Conservation (phyloP, 1,140 invertebrate genomes). For the Halesus radiatus region DNA sequence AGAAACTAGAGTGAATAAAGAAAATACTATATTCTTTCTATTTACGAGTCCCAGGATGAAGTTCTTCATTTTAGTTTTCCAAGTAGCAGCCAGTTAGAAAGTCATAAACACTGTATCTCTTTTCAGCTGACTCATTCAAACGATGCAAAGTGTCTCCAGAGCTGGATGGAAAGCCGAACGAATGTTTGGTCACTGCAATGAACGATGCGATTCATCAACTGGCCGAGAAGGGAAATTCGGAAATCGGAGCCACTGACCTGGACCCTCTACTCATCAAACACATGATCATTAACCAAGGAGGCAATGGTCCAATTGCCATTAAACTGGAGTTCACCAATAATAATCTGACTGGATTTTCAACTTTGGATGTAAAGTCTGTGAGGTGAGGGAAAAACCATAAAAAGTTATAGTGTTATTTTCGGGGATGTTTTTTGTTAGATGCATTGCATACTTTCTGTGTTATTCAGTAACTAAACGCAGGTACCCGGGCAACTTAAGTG, state of each 20-base stretch:
- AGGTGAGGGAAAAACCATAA: constrained; percentile 31
- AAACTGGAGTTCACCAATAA: constrained; percentile 49
- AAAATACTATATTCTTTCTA: too few species aligned
- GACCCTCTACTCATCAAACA: constrained; percentile 50
- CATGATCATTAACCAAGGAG: constrained; percentile 49
- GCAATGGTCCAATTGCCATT: constrained; percentile 47
- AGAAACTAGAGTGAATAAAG: too few species aligned
- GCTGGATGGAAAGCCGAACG: constrained; percentile 51
- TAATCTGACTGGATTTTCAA: constrained; percentile 33
- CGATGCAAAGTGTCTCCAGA: constrained; percentile 51
- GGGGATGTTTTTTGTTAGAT: too few species aligned
- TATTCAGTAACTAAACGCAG: too few species aligned
- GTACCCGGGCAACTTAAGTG: too few species aligned
- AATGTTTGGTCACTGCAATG: constrained; percentile 46
- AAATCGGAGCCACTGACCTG: constrained; percentile 41
- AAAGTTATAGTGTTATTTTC: too few species aligned
- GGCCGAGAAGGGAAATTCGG: constrained; percentile 42
- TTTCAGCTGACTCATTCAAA: constrained; percentile 47
- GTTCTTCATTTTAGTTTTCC: too few species aligned
- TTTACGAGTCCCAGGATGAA: too few species aligned
- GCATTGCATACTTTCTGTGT: too few species aligned
- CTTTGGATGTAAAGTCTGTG: constrained; percentile 27
- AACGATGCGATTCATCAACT: constrained; percentile 37
- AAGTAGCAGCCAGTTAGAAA: too few species aligned
- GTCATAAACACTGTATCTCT: background rate